phyloP scores from a whole-genome alignment of 2,888 invertebrate species.

The Chelonus formosanus region DNA sequence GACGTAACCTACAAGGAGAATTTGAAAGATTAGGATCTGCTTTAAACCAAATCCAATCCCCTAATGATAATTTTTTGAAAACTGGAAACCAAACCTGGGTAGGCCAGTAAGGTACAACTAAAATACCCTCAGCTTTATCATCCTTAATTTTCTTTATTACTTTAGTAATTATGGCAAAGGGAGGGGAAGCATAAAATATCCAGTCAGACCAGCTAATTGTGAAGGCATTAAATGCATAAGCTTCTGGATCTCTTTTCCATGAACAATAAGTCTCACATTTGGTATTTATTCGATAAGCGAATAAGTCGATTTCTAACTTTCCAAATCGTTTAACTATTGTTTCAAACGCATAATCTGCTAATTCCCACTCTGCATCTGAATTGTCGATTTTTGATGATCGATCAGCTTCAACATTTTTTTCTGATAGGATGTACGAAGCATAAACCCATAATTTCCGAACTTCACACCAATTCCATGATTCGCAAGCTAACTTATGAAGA shows the following conservation, averaged over 20 bases:
- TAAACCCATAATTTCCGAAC: constrained; percentile 34
- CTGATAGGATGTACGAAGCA: constrained; percentile 36
- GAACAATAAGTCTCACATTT: constrained; percentile 35
- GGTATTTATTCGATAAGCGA: constrained; percentile 27
- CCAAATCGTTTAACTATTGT: not conserved
- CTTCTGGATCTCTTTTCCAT: constrained; percentile 35
- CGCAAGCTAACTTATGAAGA: constrained; percentile 36
- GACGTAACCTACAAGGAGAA: constrained; percentile 39
- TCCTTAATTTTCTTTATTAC: constrained; percentile 26
- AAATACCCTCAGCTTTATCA: constrained; percentile 47
- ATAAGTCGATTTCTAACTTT: constrained; percentile 34
- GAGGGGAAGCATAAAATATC: constrained; percentile 33
- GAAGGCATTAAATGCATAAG: constrained; percentile 36
- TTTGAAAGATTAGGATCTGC: constrained; percentile 38
- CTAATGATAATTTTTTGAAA: constrained; percentile 13
- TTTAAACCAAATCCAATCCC: constrained; percentile 21
- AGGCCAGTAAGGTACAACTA: constrained; percentile 47
- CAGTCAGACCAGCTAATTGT: constrained; percentile 35
- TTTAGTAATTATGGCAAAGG: constrained; percentile 28
- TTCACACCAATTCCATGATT: constrained; percentile 39
- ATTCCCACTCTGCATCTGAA: not conserved
- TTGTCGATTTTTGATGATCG: constrained; percentile 23
- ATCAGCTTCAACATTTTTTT: constrained; percentile 38
- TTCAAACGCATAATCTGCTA: constrained; percentile 1
- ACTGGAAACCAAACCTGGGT: constrained; percentile 47